Conservation (phyloP, 2,113 vertebrate genomes). For the Hyperopisus bebe region DNA sequence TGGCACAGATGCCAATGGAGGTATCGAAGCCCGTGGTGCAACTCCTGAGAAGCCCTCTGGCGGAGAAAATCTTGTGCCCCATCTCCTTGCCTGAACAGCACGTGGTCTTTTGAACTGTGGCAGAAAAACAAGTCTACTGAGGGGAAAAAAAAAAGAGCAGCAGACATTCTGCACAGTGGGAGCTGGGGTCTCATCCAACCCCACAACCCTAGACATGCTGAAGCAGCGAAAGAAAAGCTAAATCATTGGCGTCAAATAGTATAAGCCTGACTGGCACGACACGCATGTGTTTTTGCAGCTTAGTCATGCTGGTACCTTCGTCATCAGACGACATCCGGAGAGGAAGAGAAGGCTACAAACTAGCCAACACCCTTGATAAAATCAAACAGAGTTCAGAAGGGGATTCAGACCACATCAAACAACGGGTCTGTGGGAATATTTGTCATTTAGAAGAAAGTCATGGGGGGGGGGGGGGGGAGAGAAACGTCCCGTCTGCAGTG, state of each 20-base stretch:
- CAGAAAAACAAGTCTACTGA: not conserved
- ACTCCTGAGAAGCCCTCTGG: not conserved
- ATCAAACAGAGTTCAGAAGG: constrained; percentile 9
- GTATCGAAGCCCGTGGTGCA: not conserved
- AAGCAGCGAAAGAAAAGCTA: not conserved
- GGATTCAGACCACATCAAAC: constrained; percentile 1
- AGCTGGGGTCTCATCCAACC: not conserved
- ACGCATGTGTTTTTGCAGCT: not conserved
- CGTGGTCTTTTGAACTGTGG: not conserved
- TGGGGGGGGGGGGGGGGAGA: not conserved
- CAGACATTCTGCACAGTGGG: not conserved
- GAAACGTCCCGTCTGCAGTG: not conserved
- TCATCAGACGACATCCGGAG: not conserved
- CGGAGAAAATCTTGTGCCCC: not conserved
- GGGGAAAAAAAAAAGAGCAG: not conserved
- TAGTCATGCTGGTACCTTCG: not conserved
- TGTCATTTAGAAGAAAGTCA: not conserved
- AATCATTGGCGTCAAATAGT: not conserved
- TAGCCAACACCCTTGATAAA: not conserved
- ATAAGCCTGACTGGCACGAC: not conserved
- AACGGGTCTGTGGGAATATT: not conserved
- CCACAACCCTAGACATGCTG: not conserved
- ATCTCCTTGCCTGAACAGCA: not conserved
- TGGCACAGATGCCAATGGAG: not conserved
- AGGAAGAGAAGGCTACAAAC: not conserved